Evolutionary conservation across 2,888 invertebrate species (phyloP), one percentile per base, ranked within the genome.

Genomic region (Ectemnius lituratus): DNA sequence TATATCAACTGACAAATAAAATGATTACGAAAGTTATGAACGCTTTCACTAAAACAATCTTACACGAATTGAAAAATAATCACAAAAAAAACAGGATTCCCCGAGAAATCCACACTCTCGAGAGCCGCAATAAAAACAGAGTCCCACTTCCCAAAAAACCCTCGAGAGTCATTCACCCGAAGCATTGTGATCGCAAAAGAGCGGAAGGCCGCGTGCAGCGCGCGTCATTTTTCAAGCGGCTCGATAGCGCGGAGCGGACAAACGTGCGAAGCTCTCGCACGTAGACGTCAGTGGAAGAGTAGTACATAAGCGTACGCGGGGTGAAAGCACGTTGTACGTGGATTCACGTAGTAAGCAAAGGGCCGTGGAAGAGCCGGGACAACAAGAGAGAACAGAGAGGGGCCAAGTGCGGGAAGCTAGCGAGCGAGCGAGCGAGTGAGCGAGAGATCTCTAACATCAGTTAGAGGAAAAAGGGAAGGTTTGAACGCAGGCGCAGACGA

Each of bases 401-500:
- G 28, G 8, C 46, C n/a, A n/a, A 37, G 28, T 14, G 20, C 11
- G 20, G 57, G 28, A 37, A 27, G n/a, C n/a, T n/a, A n/a, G n/a
- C 59, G 47, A 16, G 64, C 27, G 45, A 52, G 59, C 45, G 47
- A 11, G 11, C 46, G 8, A 45, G 47, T 2, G n/a, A 11, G 23
- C 23, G 23, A 23, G 23, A 23, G 23, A 23, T 23, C 23, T 23
- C 23, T 23, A 3, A 23, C 23, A 23, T 23, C 23, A 23, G 23
- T 23, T 23, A 23, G 23, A 23, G 23, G 23, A 23, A 23, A 23
- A 23, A 23, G 23, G 23, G 23, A 23, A 23, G 23, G 2, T 23
- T 23, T 23, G 23, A 2, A 68, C 78, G 78, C 73, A 70, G 20
- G 77, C 83, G 78, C 81, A 57, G 37, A 56, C 62, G 23, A 2